phyloP scores from a whole-genome alignment of 2,113 vertebrate genomes.

The Poeciliopsis retropinna region DNA sequence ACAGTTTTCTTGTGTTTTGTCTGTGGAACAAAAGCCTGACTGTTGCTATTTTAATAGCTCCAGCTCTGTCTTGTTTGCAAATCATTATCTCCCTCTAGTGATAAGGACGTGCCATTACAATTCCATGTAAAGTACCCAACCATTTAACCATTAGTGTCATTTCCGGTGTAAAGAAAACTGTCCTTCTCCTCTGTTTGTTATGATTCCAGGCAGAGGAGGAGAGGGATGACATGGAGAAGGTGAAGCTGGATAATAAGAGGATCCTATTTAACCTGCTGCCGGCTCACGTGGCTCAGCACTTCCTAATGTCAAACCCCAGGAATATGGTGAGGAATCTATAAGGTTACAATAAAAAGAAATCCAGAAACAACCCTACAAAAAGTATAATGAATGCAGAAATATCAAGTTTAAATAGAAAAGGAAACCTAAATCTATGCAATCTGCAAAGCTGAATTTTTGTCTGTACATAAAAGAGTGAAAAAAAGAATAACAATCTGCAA shows the following conservation, averaged over 20 bases:
- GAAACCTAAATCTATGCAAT: background rate
- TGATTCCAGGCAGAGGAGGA: slow-evolving; percentile 92
- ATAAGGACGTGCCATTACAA: slow-evolving; percentile 54
- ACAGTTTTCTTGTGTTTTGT: slow-evolving; percentile 16
- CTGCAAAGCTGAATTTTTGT: background rate
- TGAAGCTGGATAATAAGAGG: slow-evolving; percentile 97
- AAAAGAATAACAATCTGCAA: too few relatives aligned
- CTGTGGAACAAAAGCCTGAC: slow-evolving; percentile 14
- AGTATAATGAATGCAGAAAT: background rate
- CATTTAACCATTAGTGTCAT: too few relatives aligned
- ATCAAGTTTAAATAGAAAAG: background rate
- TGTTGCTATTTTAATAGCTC: slow-evolving; percentile 52
- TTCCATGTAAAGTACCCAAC: background rate
- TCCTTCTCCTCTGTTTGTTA: slow-evolving; percentile 10
- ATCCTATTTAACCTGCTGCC: slow-evolving; percentile 98
- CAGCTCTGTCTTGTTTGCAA: slow-evolving; percentile 42
- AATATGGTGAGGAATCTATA: slow-evolving; percentile 89
- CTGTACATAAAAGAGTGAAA: too few relatives aligned
- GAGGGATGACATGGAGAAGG: slow-evolving; percentile 94
- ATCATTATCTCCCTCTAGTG: slow-evolving; percentile 74
- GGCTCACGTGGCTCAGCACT: slow-evolving; percentile 97
- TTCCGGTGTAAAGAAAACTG: background rate
- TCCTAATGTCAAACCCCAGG: slow-evolving; percentile 97
- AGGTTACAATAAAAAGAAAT: background rate
- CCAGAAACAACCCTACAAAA: background rate